phyloP scores from a whole-genome alignment of 2,113 vertebrate genomes.

The Gyps fulvus region DNA sequence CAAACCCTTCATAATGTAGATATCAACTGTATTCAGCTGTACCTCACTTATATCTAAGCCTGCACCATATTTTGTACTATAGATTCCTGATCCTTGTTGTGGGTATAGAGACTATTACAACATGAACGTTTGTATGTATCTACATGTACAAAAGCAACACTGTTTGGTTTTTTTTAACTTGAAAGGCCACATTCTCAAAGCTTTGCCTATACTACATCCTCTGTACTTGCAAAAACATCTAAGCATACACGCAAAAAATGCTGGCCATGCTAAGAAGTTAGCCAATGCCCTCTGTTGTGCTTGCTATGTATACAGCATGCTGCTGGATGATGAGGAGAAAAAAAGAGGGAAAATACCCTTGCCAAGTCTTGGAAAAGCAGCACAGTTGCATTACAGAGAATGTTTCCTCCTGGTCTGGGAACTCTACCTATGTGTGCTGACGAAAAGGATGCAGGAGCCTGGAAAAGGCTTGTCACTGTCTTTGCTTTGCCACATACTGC shows the following conservation, averaged over 20 bases:
- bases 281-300: background rate
- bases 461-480: background rate
- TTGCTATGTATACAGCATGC: background rate
- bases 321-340: background rate
- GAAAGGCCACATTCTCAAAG: background rate
- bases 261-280: background rate
- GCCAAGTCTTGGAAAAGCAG: background rate
- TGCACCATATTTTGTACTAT: background rate
- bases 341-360: background rate
- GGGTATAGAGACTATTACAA: background rate
- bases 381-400: background rate
- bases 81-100: background rate
- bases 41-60: background rate
- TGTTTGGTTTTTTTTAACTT: background rate
- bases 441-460: background rate
- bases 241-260: background rate
- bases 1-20: background rate
- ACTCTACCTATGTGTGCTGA: background rate
- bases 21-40: background rate
- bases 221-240: background rate
- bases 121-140: background rate
- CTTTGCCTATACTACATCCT: background rate
- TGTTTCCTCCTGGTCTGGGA: background rate
- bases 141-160: background rate
- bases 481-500: rapidly evolving